phyloP scores from a whole-genome alignment of 2,113 vertebrate genomes.

The Orcinus orca region DNA sequence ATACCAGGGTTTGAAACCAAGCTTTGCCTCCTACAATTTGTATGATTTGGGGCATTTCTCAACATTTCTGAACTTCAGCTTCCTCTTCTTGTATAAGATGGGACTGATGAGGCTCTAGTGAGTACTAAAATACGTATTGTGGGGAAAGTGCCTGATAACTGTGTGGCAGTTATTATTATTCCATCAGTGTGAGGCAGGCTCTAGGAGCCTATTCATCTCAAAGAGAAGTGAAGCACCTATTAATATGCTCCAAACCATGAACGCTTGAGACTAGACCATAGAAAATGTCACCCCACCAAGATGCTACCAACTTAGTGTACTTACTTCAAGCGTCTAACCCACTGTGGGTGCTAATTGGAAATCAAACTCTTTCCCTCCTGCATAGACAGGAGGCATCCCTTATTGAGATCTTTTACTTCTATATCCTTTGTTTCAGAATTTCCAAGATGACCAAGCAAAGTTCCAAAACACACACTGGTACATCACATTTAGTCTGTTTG shows the following conservation, averaged over 20 bases:
- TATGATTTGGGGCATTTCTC: neutral
- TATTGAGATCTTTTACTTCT: neutral
- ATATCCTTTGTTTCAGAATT: neutral
- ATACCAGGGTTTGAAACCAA: neutral
- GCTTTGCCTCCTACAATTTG: neutral
- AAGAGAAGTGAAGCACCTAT: neutral
- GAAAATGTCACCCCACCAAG: neutral
- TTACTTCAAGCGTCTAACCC: neutral
- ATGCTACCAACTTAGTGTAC: neutral
- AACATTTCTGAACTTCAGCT: neutral
- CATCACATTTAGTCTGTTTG: neutral
- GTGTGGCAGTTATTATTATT: neutral
- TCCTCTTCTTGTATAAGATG: neutral
- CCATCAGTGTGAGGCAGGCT: neutral
- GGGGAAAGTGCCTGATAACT: neutral
- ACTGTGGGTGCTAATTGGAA: neutral
- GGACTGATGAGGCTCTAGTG: neutral
- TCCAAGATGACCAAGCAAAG: neutral
- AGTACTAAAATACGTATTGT: neutral
- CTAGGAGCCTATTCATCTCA: neutral
- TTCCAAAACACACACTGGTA: neutral
- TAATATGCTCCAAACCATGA: neutral
- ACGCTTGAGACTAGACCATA: neutral
- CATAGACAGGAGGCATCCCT: neutral
- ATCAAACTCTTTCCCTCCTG: neutral